Evolutionary conservation across 2,113 vertebrate species (phyloP), one percentile per base, ranked within the genome.

Genomic region (Tretioscincus oriximinensis): DNA sequence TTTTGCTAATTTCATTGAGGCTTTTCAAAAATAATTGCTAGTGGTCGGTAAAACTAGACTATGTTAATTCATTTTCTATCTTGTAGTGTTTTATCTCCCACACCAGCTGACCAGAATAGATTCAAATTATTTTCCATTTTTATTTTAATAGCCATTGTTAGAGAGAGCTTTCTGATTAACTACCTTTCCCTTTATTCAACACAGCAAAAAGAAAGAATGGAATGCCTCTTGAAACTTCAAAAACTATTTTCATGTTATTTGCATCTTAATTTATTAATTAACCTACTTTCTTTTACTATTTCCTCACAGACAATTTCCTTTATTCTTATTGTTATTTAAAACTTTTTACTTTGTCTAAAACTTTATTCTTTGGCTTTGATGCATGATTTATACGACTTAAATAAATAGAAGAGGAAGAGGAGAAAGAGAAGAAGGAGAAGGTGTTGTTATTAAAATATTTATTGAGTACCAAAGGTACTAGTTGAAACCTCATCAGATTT

Each of bases 261-360:
- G 51, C 22, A 76, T 28, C n/a, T 81, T 84, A 20, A 45, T 80
- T 89, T 89, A 83, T 81, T 88, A 84, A 82, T 58, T 78, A 81
- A 85, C 81, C 51, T 85, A 84, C 89, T 89, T 93, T 81, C 16
- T 83, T 8, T 82, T 88, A n/a, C 16, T 84, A 73, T n/a, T 84
- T 88, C 85, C 31, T 74, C 20, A 84, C 66, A 74, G 63, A 87
- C 47, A n/a, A 72, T 49, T 63, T 74, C 9, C 31, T 78, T 60
- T 89, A 83, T 77, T 28, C 82, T 83, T 20, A 67, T 54, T 0
- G 35, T 41, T 41, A 41, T 41, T 41, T 41, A 41, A 41, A 41
- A 41, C 35, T 74, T 84, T 24, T 76, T 64, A 12, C 61, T 29
- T 85, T 87, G 75, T 83, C 45, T 79, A 84, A 79, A 4, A 76